Conservation (phyloP, 1,140 invertebrate genomes). For the Nasonia vitripennis region DNA sequence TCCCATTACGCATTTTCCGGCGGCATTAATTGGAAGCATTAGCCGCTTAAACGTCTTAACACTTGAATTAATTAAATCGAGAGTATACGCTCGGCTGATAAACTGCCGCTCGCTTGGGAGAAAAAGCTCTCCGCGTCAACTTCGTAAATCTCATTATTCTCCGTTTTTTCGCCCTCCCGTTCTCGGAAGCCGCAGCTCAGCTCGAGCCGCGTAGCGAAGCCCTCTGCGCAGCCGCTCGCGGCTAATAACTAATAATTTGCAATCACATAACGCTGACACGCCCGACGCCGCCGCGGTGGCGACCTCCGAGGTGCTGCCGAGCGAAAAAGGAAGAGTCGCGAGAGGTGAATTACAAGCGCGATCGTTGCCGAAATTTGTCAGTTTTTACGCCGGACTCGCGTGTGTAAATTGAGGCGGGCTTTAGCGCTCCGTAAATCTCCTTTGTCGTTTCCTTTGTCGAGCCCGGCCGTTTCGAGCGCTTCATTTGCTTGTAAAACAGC, state of each 20-base stretch:
- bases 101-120: too few relatives aligned
- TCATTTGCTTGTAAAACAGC: constrained; percentile 5
- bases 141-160: neutral
- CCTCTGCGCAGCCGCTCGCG: neutral
- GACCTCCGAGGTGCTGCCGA: neutral
- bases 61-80: too few relatives aligned
- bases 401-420: neutral
- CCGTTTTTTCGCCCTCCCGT: neutral
- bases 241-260: constrained; percentile 37
- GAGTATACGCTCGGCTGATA: neutral
- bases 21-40: too few relatives aligned
- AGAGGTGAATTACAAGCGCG: neutral
- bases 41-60: too few relatives aligned
- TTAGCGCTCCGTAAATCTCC: constrained; percentile 8
- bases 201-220: neutral
- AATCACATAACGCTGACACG: constrained; percentile 15
- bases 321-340: constrained; percentile 4
- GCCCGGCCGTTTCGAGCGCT: neutral
- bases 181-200: neutral
- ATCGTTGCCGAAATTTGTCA: constrained; percentile 37
- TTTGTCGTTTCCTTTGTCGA: neutral
- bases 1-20: too few relatives aligned
- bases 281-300: neutral
- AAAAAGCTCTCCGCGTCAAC: neutral
- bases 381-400: constrained; percentile 15